Evolutionary conservation across 1,140 invertebrate species (phyloP).

Genomic region (Diachasma alloeum): DNA sequence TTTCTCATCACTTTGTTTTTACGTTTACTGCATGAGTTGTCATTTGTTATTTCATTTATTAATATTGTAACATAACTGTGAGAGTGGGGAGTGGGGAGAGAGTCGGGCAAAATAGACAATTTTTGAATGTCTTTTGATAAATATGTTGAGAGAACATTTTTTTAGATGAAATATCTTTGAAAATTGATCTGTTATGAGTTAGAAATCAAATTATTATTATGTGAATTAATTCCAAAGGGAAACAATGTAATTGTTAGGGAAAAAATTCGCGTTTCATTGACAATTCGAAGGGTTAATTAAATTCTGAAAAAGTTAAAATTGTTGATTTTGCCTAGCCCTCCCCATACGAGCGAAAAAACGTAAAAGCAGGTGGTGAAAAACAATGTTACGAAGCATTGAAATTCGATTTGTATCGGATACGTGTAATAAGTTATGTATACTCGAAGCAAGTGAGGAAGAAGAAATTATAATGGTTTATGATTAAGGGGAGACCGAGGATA

Average conservation of each 20-base stretch:
- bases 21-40: background rate
- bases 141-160: background rate
- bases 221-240: too few species aligned
- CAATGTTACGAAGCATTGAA: background rate
- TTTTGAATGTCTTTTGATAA: background rate
- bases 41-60: background rate
- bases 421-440: constrained; percentile 21
- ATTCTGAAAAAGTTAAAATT: too few species aligned
- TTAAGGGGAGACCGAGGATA: constrained; percentile 10
- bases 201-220: too few species aligned
- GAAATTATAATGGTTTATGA: constrained; percentile 19
- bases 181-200: background rate
- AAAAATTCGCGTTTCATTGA: too few species aligned
- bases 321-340: too few species aligned
- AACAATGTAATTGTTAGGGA: too few species aligned
- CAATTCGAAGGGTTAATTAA: too few species aligned
- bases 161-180: background rate
- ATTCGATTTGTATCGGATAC: constrained; percentile 23
- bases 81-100: too few species aligned
- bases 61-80: background rate
- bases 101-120: too few species aligned
- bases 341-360: too few species aligned
- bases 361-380: too few species aligned
- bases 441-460: background rate
- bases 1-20: background rate